Base-by-base conservation (phyloP, 1,140 invertebrate species). In the Trichoplusia ni region DNA sequence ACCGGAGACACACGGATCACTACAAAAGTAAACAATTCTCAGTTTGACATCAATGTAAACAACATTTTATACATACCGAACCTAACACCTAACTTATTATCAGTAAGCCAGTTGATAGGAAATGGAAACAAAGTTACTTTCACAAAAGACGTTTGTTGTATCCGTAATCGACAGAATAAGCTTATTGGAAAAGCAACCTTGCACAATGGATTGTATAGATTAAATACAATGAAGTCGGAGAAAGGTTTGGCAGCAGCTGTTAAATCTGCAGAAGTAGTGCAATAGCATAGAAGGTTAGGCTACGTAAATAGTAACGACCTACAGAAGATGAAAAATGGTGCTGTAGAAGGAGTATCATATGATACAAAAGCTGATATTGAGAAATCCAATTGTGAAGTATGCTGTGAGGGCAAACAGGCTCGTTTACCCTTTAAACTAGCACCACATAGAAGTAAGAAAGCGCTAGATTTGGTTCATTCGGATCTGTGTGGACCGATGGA, bases 201-300 rank as follows among this genome's bases (percentile, higher is more conserved):
- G 9, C 35, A 47, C 31, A 72, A 69, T 67, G 67, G 58, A 51
- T 69, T 75, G 37, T 69, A 71, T 47, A 56, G 16, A 56, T 67
- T 71, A 53, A 62, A 58, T 23, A 23, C 61, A 27, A 35, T 33
- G 29, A 65, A 67, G 19, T 9, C 25, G n/a, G 14, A 66, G 29
- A 2, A 27, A 29, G 0, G 31, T 4, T 69, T 71, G 25, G 67
- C 47, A 56, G 64, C 54, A 23, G 14, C 67, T 44, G 64, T 59
- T 16, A 62, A 46, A 16, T 14, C 18, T 23, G 54, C 67, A 40
- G 40, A 61, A 23, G 11, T 5, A 6, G 66, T 14, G 11, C n/a
- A n/a, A n/a, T 76, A 71, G 74, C 71, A 76, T 25, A 66, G 70
- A 9, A 19, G 74, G 18, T 11, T 72, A 6, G 75, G 37, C 7